Percentiles rank a stretch among this genome's conserved stretches.
Evolutionary conservation across 2,113 vertebrate species (phyloP).

Genomic region (Oreotrochilus melanogaster): DNA sequence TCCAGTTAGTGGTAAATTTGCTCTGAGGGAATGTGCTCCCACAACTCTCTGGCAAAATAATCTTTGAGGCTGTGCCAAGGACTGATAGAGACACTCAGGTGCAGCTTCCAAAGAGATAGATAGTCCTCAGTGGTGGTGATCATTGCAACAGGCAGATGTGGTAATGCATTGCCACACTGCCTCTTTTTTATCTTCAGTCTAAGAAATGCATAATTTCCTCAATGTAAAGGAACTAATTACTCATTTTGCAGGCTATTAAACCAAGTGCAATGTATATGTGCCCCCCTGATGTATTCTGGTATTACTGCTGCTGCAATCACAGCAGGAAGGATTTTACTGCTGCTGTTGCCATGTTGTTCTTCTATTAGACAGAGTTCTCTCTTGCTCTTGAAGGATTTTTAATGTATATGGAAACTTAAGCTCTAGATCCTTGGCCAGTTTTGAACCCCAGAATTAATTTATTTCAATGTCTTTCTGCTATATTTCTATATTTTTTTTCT

Average conservation of each 20-base stretch:
- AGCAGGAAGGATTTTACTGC: constrained; percentile 1
- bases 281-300: background rate
- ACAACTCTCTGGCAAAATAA: background rate
- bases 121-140: background rate
- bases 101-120: background rate
- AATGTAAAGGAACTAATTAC: background rate
- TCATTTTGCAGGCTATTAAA: constrained; percentile 16
- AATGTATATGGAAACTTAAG: background rate
- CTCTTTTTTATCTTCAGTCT: background rate
- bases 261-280: background rate
- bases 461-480: background rate
- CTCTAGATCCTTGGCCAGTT: background rate
- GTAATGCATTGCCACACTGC: background rate
- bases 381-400: background rate
- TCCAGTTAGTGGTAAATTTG: background rate
- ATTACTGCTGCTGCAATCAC: background rate
- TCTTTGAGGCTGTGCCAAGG: background rate
- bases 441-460: background rate
- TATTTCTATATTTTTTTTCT: background rate
- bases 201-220: background rate
- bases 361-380: constrained; percentile 6
- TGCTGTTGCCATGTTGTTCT: background rate
- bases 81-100: background rate
- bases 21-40: background rate
- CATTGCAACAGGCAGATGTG: background rate